phyloP scores from a whole-genome alignment of 2,888 invertebrate genomes.

The Ormia ochracea region DNA sequence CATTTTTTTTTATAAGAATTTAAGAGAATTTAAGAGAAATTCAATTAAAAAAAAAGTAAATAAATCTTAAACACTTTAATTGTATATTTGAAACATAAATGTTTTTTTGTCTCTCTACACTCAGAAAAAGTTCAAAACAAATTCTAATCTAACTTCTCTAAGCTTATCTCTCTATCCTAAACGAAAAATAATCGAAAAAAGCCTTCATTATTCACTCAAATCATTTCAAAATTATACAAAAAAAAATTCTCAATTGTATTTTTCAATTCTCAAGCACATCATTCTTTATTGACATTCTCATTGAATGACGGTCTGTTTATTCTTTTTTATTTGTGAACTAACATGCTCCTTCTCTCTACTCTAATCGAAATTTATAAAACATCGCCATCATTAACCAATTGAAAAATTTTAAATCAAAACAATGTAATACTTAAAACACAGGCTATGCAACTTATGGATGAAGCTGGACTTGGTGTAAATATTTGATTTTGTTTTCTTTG shows the following conservation, averaged over 20 bases:
- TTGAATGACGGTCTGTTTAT: slow-evolving; percentile 43
- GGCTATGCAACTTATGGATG: slow-evolving; percentile 95
- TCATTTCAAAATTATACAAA: neutral
- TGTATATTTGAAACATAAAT: slow-evolving; percentile 49
- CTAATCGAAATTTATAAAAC: slow-evolving; percentile 41
- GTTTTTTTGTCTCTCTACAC: neutral
- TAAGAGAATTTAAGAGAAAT: neutral
- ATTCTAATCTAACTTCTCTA: slow-evolving; percentile 36
- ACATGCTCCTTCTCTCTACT: slow-evolving; percentile 54
- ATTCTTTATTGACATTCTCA: neutral
- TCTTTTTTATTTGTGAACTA: slow-evolving; percentile 67
- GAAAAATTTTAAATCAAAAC: slow-evolving; percentile 10
- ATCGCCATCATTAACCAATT: slow-evolving; percentile 56
- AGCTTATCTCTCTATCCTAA: neutral
- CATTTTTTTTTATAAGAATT: slow-evolving; percentile 7
- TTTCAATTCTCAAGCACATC: slow-evolving; percentile 26
- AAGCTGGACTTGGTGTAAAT: slow-evolving; percentile 93
- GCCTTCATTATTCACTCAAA: slow-evolving; percentile 21
- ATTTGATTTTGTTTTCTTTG: slow-evolving; percentile 76
- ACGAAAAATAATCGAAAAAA: neutral
- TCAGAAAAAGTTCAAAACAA: neutral
- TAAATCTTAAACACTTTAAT: slow-evolving; percentile 40
- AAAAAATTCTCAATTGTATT: neutral
- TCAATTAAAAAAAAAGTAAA: neutral
- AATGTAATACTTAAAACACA: slow-evolving; percentile 76